Conservation (phyloP, 30 jellyfish, hydroid and myxozoan species). For the Nemopilema nomurai region DNA sequence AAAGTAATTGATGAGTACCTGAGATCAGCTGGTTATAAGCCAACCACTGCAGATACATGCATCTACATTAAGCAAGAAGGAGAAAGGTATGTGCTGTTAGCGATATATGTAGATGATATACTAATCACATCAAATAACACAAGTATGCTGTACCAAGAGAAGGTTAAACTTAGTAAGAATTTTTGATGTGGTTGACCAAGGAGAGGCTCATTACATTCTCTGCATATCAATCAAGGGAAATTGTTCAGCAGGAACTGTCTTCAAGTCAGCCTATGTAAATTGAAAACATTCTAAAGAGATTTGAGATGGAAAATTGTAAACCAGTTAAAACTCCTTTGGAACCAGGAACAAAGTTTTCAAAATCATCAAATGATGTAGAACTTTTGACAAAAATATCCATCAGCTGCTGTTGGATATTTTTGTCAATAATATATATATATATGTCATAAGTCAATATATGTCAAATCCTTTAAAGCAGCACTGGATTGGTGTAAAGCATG, state of each 20-base stretch:
- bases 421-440: too few relatives aligned
- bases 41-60: constrained; percentile 7
- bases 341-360: background rate
- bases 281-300: background rate
- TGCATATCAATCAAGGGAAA: constrained; percentile 5
- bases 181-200: constrained; percentile 11
- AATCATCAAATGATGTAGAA: background rate
- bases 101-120: constrained; percentile 11
- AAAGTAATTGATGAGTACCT: constrained; percentile 3
- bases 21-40: constrained; percentile 10
- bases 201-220: constrained; percentile 22
- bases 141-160: constrained; percentile 13
- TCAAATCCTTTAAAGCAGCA: too few relatives aligned
- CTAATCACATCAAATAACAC: constrained; percentile 9
- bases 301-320: background rate
- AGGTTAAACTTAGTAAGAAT: background rate
- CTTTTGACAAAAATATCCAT: too few relatives aligned
- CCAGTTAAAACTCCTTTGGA: background rate
- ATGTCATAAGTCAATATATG: too few relatives aligned
- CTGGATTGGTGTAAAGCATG: too few relatives aligned
- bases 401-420: too few relatives aligned
- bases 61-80: constrained; percentile 9
- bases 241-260: constrained; percentile 1
- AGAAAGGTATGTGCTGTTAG: constrained; percentile 12
- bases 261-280: background rate